Evolutionary conservation across 2,797 vertebrate species (phyloP).

Genomic region (Sebastes diaconus): DNA sequence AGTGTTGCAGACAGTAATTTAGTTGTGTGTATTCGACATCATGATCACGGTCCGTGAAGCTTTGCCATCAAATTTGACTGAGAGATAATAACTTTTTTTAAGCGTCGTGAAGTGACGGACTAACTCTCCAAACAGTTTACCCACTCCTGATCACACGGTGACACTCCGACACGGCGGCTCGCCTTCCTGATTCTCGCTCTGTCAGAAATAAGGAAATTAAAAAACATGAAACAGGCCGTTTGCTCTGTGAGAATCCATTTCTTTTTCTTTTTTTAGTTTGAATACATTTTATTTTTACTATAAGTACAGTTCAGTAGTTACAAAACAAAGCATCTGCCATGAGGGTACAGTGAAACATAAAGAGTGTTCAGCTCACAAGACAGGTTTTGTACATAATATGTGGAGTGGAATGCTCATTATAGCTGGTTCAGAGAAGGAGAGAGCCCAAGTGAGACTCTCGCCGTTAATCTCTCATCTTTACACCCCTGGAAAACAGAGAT

Average conservation of each 20-base stretch:
- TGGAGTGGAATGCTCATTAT: constrained; percentile 84
- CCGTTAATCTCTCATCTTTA: constrained; percentile 69
- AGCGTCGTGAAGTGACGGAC: constrained; percentile 25
- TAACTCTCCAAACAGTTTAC: constrained; percentile 36
- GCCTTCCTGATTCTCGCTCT: constrained; percentile 5
- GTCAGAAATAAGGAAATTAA: constrained; percentile 28
- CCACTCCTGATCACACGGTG: constrained; percentile 25
- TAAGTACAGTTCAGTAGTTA: constrained; percentile 92
- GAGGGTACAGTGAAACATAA: constrained; percentile 86
- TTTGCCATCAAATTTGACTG: constrained; percentile 29
- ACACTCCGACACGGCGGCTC: background rate
- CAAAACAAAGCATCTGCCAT: constrained; percentile 90
- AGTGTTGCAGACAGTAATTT: constrained; percentile 35
- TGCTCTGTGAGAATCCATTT: constrained; percentile 53
- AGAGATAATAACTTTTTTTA: constrained; percentile 33
- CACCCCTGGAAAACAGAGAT: constrained; percentile 68
- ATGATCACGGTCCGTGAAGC: constrained; percentile 41
- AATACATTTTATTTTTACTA: constrained; percentile 92
- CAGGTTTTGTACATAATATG: constrained; percentile 82
- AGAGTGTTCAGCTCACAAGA: constrained; percentile 87
- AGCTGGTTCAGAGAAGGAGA: constrained; percentile 77
- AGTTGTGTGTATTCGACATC: constrained; percentile 28
- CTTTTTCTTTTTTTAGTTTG: constrained; percentile 79
- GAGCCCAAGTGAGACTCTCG: constrained; percentile 47
- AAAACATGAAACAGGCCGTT: constrained; percentile 60